Conservation (phyloP, 2,888 invertebrate genomes). For the Reticulitermes lucifugus region DNA sequence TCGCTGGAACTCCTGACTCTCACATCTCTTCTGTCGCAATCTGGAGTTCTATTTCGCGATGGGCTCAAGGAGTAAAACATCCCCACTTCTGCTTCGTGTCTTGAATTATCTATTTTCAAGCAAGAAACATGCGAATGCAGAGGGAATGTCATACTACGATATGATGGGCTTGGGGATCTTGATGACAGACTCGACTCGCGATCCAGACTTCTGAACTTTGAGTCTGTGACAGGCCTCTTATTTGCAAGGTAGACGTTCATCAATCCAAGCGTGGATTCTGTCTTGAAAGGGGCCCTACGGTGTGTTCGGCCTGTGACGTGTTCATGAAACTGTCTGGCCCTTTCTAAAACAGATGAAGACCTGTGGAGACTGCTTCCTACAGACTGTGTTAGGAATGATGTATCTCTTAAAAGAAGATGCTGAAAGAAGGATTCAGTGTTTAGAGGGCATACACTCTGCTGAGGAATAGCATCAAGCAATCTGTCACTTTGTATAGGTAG, state of each 20-base stretch:
- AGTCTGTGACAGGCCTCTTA: constrained; percentile 78
- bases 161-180: constrained; percentile 43
- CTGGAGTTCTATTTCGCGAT: constrained; percentile 60
- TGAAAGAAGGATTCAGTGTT: constrained; percentile 77
- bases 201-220: constrained; percentile 78
- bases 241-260: constrained; percentile 75
- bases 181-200: constrained; percentile 62
- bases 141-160: neutral
- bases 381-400: constrained; percentile 59
- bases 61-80: constrained; percentile 53
- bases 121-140: neutral
- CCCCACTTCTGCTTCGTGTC: constrained; percentile 10
- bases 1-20: constrained; percentile 74
- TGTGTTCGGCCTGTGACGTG: neutral
- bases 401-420: constrained; percentile 73
- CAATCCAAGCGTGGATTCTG: constrained; percentile 70
- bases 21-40: constrained; percentile 57
- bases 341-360: constrained; percentile 74
- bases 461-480: neutral
- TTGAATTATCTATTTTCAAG: constrained; percentile 2
- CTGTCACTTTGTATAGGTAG: neutral
- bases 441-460: constrained; percentile 40
- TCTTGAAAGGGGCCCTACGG: constrained; percentile 12
- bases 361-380: constrained; percentile 60
- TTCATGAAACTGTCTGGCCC: constrained; percentile 71